Base-by-base conservation (phyloP, 2,113 vertebrate species). In the Gymnarchus niloticus region DNA sequence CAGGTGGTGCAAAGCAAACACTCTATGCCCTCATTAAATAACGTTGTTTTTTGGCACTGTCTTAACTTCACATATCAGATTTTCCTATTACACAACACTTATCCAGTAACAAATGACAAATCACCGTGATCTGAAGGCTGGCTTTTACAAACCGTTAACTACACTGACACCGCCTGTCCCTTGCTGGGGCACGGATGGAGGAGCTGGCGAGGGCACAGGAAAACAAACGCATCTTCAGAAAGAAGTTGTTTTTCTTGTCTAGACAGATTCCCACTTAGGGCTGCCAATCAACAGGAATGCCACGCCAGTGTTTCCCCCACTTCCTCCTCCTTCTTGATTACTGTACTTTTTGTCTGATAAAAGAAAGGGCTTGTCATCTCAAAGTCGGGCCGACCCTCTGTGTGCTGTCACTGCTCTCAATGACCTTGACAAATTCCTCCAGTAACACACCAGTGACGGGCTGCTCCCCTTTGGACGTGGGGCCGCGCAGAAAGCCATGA, bases 211-310 rank as follows among this genome's bases (percentile, higher is more conserved):
- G 76, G 78, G 41, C 44, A 0, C 14, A 6, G 51, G 9, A 23
- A 86, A 86, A 41, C 54, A 82, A 86, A 52, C 19, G 77, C 85
- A 56, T 82, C 85, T 86, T 86, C 77, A 86, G 77, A 85, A 86
- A 86, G n/a, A 87, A 84, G 65, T 84, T 81, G 73, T 81, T 84
- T 65, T 59, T 81, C 10, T 57, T 84, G 86, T 84, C 82, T 84
- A 84, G 83, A 87, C 83, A 84, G 83, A 78, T 80, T 81, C 86
- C 10, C 52, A 84, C 69, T 84, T 48, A 81, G 76, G 56, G 56
- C 83, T 78, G 56, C 46, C 56, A 46, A 65, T 83, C 54, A 84
- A 37, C 48, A 19, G 44, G 73, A 78, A 41, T 61, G 86, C 56
- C 81, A 83, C 17, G 73, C 44, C 59, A 84, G 37, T 19, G 49